Evolutionary conservation across 2,888 invertebrate genomes (phyloP).

Genomic region (Cheilosia vernalis): DNA sequence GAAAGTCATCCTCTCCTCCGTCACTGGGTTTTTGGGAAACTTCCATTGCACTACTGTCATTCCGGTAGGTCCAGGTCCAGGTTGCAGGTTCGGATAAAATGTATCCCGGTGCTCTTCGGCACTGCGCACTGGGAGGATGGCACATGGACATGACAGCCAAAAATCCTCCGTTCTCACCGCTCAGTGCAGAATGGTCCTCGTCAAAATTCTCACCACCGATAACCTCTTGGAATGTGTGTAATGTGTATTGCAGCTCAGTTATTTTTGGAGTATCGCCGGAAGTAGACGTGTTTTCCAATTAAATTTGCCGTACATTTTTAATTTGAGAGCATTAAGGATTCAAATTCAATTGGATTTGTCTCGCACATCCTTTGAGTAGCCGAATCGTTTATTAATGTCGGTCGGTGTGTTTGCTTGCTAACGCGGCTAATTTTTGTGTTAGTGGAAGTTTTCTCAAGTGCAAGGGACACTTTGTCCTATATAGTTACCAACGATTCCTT

Average conservation of each 20-base stretch:
- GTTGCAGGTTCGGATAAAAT: constrained; percentile 61
- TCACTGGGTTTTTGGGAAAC: constrained; percentile 21
- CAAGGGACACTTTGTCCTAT: constrained; percentile 25
- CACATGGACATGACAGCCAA: neutral
- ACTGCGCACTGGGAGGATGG: constrained; percentile 44
- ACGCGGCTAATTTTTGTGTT: constrained; percentile 14
- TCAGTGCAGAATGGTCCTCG: constrained; percentile 27
- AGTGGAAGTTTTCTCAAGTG: constrained; percentile 20
- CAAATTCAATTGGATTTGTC: constrained; percentile 37
- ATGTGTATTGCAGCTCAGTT: constrained; percentile 75
- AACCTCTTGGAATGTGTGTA: constrained; percentile 68
- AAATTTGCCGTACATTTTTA: constrained; percentile 59
- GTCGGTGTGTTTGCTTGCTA: constrained; percentile 1
- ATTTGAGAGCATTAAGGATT: constrained; percentile 48
- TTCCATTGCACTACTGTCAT: constrained; percentile 46
- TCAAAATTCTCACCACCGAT: constrained; percentile 51
- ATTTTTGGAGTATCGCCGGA: constrained; percentile 77
- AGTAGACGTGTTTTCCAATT: constrained; percentile 75
- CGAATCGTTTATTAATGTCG: constrained; percentile 34
- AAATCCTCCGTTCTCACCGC: constrained; percentile 20
- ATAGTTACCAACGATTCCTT: constrained; percentile 22
- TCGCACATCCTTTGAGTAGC: constrained; percentile 18
- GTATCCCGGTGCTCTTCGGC: constrained; percentile 34
- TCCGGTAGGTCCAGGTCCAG: constrained; percentile 56
- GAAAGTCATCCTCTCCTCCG: constrained; percentile 4